Evolutionary conservation across 1,140 invertebrate genomes (phyloP).

Genomic region (Olivierus martensii): DNA sequence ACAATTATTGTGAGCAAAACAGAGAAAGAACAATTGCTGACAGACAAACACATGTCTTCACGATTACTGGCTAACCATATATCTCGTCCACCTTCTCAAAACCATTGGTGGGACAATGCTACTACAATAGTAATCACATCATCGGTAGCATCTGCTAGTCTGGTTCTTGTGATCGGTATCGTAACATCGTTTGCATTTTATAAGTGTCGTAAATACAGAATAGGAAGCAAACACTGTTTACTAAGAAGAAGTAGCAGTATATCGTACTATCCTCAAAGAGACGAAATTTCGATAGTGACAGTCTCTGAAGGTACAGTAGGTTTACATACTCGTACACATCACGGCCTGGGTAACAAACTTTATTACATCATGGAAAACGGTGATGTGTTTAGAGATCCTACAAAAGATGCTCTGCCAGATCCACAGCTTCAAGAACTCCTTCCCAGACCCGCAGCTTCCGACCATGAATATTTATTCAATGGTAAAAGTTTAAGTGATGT

Average conservation of each 20-base stretch:
- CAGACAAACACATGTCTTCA: not conserved
- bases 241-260: constrained; percentile 15
- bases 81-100: not conserved
- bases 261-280: constrained; percentile 19
- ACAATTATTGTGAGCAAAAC: no score
- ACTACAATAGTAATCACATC: not conserved
- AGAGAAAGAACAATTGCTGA: not conserved
- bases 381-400: not conserved
- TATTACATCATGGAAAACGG: constrained; percentile 18
- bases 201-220: not conserved
- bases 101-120: not conserved
- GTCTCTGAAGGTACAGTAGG: constrained; percentile 18
- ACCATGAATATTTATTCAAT: no score
- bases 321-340: constrained; percentile 8
- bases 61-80: not conserved
- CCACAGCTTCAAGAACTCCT: constrained; percentile 11
- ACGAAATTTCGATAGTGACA: constrained; percentile 22
- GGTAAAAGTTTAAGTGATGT: no score
- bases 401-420: constrained; percentile 1
- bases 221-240: not conserved
- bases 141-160: not conserved
- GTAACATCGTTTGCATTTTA: not conserved
- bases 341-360: constrained; percentile 16
- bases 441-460: not conserved
- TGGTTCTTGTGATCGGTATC: not conserved